A percentile compares a stretch with the other conserved stretches of the same genome.
phyloP scores from a whole-genome alignment of 2,113 vertebrate genomes.

The Peromyscus californicus region DNA sequence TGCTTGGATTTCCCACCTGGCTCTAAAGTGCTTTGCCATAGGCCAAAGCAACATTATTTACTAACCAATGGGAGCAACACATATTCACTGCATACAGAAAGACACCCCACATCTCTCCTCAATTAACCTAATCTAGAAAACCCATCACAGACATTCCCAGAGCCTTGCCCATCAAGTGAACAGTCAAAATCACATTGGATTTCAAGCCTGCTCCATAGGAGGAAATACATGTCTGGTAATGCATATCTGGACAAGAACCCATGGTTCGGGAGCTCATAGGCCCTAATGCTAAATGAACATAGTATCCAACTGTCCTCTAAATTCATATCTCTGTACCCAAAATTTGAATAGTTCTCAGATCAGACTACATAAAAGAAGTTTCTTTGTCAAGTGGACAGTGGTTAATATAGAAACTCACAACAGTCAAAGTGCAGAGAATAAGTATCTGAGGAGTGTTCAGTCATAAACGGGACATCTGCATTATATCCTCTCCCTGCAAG shows the following conservation, averaged over 20 bases:
- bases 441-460: neutral
- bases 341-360: neutral
- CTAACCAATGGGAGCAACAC: too few relatives aligned
- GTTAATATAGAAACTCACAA: neutral
- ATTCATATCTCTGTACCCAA: neutral
- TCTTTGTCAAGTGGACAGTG: neutral
- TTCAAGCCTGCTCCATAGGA: neutral
- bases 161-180: neutral
- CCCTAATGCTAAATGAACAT: neutral
- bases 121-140: neutral
- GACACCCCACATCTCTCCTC: neutral
- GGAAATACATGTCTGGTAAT: neutral
- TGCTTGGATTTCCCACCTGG: too few relatives aligned
- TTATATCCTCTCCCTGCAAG: neutral
- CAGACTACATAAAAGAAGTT: neutral
- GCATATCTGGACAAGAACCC: neutral
- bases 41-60: too few relatives aligned
- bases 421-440: neutral
- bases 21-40: too few relatives aligned
- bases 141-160: neutral
- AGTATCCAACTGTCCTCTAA: neutral
- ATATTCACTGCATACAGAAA: too few relatives aligned
- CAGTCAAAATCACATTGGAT: neutral
- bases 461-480: neutral
- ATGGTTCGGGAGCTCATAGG: neutral